Percentiles rank a stretch among this genome's conserved stretches.
Evolutionary conservation across 2,113 vertebrate genomes (phyloP).

Genomic region (Dolichotis patagonum): DNA sequence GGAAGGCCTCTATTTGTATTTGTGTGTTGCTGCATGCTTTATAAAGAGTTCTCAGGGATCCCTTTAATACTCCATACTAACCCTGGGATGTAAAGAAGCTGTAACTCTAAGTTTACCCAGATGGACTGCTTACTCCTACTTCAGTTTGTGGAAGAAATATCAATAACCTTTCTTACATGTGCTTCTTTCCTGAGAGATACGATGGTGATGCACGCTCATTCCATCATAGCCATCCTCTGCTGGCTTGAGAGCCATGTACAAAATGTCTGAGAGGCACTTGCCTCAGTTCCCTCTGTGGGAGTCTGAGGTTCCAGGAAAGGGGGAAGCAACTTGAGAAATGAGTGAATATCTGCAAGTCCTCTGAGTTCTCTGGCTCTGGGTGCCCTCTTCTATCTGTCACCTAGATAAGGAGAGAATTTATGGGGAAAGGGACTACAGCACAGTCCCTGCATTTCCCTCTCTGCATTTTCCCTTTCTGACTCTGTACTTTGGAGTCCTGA

Average conservation of each 20-base stretch:
- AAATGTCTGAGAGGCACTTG: background rate
- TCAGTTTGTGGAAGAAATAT: background rate
- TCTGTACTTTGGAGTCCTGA: background rate
- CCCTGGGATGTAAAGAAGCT: background rate
- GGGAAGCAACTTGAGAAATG: background rate
- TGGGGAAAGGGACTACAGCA: background rate
- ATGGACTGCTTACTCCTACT: background rate
- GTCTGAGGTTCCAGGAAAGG: background rate
- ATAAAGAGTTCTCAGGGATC: background rate
- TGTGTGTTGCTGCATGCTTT: background rate
- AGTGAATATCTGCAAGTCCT: background rate
- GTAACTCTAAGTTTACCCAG: background rate
- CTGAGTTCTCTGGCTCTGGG: background rate
- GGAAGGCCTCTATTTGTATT: background rate
- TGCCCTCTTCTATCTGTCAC: background rate
- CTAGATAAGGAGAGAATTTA: background rate
- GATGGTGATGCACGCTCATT: background rate
- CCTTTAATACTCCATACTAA: background rate
- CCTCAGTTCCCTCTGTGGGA: background rate
- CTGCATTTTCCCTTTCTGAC: background rate
- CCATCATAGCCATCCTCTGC: background rate
- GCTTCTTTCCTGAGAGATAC: background rate
- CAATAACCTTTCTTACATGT: constrained; percentile 11
- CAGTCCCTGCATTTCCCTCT: background rate
- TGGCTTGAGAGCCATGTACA: background rate